A percentile compares a stretch with the other conserved stretches of the same genome.
phyloP scores from a whole-genome alignment of 2,113 vertebrate genomes.

The Cephalopholis sonnerati region DNA sequence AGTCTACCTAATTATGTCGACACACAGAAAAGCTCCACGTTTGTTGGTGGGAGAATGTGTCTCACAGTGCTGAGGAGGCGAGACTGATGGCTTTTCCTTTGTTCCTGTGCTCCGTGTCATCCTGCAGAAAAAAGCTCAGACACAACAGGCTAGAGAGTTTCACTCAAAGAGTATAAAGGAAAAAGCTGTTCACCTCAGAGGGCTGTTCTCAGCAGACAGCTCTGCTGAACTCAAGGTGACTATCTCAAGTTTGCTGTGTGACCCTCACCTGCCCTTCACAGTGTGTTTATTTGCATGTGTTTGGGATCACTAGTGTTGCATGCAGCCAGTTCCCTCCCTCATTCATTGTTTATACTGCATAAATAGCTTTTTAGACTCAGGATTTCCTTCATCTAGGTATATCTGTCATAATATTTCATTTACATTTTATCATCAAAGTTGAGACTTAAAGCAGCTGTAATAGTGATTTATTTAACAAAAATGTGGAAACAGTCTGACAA shows the following conservation, averaged over 20 bases:
- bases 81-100: slow-evolving; percentile 55
- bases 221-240: slow-evolving; percentile 90
- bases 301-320: slow-evolving; percentile 32
- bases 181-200: slow-evolving; percentile 92
- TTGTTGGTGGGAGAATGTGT: slow-evolving; percentile 42
- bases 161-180: slow-evolving; percentile 98
- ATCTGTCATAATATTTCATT: not conserved
- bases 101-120: slow-evolving; percentile 53
- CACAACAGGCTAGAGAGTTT: slow-evolving; percentile 94
- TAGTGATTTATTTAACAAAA: not conserved
- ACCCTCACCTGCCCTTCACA: slow-evolving; percentile 10
- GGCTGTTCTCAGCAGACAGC: slow-evolving; percentile 88
- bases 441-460: not conserved
- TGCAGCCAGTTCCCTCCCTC: not conserved
- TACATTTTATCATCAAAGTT: not conserved
- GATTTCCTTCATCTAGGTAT: no score
- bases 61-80: not conserved
- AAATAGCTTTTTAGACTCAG: not conserved
- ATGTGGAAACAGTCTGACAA: not conserved
- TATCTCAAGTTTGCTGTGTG: slow-evolving; percentile 63
- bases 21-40: not conserved
- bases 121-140: slow-evolving; percentile 93
- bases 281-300: slow-evolving; percentile 47
- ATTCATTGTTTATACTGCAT: not conserved
- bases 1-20: slow-evolving; percentile 44